A percentile compares a stretch with the other conserved stretches of the same genome.
phyloP scores from a whole-genome alignment of 2,113 vertebrate species.

The Psettodes erumei region DNA sequence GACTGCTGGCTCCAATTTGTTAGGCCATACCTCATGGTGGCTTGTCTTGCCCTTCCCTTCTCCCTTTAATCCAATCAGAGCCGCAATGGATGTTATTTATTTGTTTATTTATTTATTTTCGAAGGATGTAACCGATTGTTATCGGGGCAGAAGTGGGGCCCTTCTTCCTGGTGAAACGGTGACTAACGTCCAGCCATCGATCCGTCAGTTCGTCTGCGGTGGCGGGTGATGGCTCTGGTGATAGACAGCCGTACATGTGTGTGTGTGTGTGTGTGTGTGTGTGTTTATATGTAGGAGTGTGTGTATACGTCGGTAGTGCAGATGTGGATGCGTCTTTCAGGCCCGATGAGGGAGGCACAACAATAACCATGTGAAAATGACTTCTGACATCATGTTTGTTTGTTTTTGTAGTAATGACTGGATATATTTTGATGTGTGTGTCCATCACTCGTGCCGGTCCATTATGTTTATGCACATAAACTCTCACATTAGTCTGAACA shows the following conservation, averaged over 20 bases:
- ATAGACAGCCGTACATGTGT: constrained; percentile 53
- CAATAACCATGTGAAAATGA: not conserved
- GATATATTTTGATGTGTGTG: not conserved
- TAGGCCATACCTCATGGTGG: constrained; percentile 75
- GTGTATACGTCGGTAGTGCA: constrained; percentile 38
- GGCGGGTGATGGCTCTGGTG: constrained; percentile 67
- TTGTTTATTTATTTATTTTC: constrained; percentile 85
- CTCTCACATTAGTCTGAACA: no score
- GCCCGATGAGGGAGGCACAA: not conserved
- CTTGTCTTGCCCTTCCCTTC: constrained; percentile 72
- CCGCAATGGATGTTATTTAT: constrained; percentile 83
- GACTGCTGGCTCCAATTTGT: constrained; percentile 81
- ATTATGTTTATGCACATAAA: not conserved
- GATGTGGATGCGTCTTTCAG: constrained; percentile 1
- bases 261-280: constrained; percentile 31
- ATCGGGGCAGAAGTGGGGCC: constrained; percentile 72
- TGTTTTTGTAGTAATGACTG: not conserved
- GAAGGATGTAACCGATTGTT: constrained; percentile 80
- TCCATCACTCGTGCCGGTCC: not conserved
- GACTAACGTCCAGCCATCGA: constrained; percentile 80
- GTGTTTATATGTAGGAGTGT: not conserved
- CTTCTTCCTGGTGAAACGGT: constrained; percentile 80
- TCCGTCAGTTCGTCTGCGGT: constrained; percentile 70
- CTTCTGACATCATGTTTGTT: not conserved
- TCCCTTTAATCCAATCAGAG: constrained; percentile 81